Base-by-base conservation (phyloP, 2,797 vertebrate species). In the Glyptemys insculpta region DNA sequence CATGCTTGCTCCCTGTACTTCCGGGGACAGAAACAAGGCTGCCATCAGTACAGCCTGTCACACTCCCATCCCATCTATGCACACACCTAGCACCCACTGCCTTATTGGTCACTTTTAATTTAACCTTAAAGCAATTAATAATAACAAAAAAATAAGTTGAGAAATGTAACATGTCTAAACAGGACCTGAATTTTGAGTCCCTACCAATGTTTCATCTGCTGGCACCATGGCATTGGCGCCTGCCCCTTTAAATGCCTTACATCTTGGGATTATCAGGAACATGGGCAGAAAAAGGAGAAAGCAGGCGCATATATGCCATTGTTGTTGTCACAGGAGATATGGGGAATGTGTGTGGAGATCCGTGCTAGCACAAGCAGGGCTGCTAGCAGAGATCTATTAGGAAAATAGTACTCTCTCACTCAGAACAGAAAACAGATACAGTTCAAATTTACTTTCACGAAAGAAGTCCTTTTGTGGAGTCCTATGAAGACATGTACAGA, bases 171-270 rank as follows among this genome's bases (percentile, higher is more conserved):
- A 62, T 14, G 29, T 62, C 31, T 29, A 34, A 86, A 34, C 19
- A 56, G 21, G 25, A 81, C 23, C 4, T 37, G 2, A 27, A 47
- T 4, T 18, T 86, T 59, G n/a, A 18, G 56, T 44, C 78, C 83
- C 83, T 34, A 54, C 3, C 21, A 88, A 23, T 23, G 31, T 0
- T 0, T 11, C 9, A 0, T 59, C 37, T 68, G 62, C n/a, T 53
- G 56, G 31, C 5, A 53, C 15, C 53, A 23, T 54, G 21, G 19
- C 53, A 54, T 23, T 79, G 34, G 68, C 81, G 59, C 6, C 44
- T 23, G 74, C 0, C 3, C 47, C 52, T 37, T 7, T 18, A 15
- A 15, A 23, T 74, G 59, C 14, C 47, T 47, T 47, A 34, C 12
- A 1, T 37, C 19, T 56, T 62, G 44, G 4, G 2, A 59, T 25